These are phyloP conservation scores for Hozukius guyotensis DNA, from an alignment of 2,797 vertebrate species.

Conservation along the genomic window DNA sequence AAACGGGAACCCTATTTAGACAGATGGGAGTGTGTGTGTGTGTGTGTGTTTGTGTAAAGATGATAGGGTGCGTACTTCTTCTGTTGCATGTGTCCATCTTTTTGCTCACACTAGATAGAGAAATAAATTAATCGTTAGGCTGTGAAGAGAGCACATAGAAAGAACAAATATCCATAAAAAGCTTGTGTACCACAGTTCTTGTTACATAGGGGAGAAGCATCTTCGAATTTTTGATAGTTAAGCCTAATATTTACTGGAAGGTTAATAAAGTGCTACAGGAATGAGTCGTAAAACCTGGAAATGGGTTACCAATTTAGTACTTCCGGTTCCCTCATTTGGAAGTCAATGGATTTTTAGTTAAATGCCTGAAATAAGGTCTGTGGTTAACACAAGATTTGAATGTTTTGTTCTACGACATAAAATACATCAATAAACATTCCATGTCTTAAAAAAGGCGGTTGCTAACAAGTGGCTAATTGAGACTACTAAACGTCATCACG, in stretches of 20 bases:
- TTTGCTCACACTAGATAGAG: not conserved
- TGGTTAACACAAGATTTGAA: no score
- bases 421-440: no score
- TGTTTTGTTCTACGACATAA: no score
- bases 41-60: slow-evolving; percentile 8
- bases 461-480: no score
- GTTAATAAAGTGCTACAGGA: not conserved
- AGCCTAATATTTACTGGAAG: not conserved
- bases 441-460: no score
- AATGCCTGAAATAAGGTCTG: no score
- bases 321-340: no score
- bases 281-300: no score
- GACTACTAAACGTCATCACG: no score
- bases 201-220: not conserved
- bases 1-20: slow-evolving; percentile 69
- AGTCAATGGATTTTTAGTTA: no score
- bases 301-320: no score
- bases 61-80: slow-evolving; percentile 41
- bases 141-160: not conserved
- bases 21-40: slow-evolving; percentile 28
- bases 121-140: not conserved
- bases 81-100: slow-evolving; percentile 12
- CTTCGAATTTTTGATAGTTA: not conserved
- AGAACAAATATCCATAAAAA: not conserved
- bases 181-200: not conserved